Conservation (phyloP, 2,113 vertebrate species). For the Cebus imitator region DNA sequence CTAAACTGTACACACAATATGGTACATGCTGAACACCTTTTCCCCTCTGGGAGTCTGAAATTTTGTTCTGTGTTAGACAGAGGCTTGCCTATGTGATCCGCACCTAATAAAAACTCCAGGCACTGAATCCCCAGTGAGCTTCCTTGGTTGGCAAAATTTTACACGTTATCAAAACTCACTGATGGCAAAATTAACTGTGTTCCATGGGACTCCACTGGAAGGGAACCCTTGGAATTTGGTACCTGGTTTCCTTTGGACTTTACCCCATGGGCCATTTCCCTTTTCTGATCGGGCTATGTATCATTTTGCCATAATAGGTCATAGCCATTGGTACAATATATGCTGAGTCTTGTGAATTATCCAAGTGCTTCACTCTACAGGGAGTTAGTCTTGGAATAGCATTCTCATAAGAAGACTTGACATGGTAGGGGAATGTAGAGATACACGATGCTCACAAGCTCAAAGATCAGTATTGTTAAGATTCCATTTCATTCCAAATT, state of each 20-base stretch:
- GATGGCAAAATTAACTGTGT: background rate
- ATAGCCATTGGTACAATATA: background rate
- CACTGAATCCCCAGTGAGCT: background rate
- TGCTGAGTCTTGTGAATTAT: background rate
- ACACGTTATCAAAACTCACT: background rate
- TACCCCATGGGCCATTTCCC: accelerated
- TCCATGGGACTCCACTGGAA: background rate
- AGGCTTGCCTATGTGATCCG: background rate
- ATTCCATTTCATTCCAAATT: background rate
- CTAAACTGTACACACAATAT: background rate
- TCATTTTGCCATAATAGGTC: background rate
- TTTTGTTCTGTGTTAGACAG: background rate
- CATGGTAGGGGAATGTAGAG: background rate
- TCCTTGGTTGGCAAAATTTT: background rate
- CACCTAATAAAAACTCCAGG: background rate
- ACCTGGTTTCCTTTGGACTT: background rate
- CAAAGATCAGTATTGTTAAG: background rate
- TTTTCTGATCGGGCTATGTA: background rate
- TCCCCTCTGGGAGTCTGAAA: background rate
- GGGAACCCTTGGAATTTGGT: no score
- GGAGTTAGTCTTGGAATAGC: background rate
- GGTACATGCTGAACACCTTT: background rate
- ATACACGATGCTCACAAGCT: background rate
- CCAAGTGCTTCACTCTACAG: background rate
- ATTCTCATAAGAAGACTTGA: background rate